Evolutionary conservation across 2,888 invertebrate genomes (phyloP).

Genomic region (Hoplodrina ambigua): DNA sequence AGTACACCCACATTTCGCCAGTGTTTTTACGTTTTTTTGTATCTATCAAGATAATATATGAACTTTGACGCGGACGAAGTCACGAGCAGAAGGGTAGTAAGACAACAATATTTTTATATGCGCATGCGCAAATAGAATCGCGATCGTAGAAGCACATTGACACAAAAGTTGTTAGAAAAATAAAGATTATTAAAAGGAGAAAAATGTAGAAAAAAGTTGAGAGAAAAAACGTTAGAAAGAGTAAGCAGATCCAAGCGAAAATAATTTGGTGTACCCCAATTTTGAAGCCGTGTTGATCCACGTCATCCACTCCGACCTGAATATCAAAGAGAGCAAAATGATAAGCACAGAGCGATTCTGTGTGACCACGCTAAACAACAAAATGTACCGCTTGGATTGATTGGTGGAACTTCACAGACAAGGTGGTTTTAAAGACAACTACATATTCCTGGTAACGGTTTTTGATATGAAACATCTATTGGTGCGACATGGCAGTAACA

Average conservation of each 20-base stretch:
- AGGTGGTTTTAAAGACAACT: too few species aligned
- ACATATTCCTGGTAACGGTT: too few species aligned
- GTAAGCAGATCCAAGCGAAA: slow-evolving; percentile 9
- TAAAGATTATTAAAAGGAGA: neutral
- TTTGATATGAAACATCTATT: too few species aligned
- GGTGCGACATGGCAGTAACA: too few species aligned
- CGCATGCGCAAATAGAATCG: neutral
- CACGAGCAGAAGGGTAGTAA: too few species aligned
- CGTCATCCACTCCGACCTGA: slow-evolving; percentile 61
- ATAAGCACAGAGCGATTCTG: neutral
- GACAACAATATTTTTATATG: slow-evolving; percentile 4
- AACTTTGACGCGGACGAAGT: too few species aligned
- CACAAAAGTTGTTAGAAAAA: slow-evolving; percentile 4
- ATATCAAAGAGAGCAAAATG: slow-evolving; percentile 15
- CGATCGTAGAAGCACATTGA: neutral
- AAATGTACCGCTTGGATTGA: too few species aligned
- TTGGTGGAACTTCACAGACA: too few species aligned
- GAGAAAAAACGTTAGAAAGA: neutral
- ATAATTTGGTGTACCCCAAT: slow-evolving; percentile 49
- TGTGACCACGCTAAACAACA: neutral
- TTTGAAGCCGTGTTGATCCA: slow-evolving; percentile 63
- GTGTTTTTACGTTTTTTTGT: too few species aligned
- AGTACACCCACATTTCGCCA: too few species aligned
- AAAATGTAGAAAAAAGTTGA: neutral
- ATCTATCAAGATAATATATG: too few species aligned